Conservation (phyloP, 2,888 invertebrate species). For the Stenolophus ochropezus region DNA sequence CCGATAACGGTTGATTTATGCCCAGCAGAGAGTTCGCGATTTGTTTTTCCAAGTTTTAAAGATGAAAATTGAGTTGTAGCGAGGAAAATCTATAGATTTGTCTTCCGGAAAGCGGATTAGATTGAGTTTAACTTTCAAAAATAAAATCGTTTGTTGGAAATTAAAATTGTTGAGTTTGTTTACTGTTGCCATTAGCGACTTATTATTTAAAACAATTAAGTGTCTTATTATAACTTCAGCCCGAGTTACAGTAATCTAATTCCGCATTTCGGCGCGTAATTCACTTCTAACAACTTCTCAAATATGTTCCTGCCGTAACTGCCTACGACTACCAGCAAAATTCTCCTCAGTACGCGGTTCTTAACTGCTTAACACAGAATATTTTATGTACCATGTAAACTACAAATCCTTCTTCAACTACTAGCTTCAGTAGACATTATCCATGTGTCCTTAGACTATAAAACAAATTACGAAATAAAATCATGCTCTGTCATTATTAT, state of each 20-base stretch:
- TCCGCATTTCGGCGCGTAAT: not conserved
- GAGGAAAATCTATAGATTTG: conserved; percentile 32
- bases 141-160: not conserved
- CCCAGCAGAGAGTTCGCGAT: conserved; percentile 27
- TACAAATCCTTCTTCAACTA: too few species aligned
- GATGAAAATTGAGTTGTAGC: conserved; percentile 35
- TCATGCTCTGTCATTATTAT: too few species aligned
- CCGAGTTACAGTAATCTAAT: not conserved
- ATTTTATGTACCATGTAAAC: too few species aligned
- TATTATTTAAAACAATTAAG: not conserved
- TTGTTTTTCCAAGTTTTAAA: conserved; percentile 47
- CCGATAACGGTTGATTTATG: conserved; percentile 55
- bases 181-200: not conserved
- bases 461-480: too few species aligned
- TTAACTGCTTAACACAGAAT: too few species aligned
- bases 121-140: conserved; percentile 36
- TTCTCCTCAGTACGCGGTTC: too few species aligned
- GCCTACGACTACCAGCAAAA: too few species aligned
- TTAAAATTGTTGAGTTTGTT: conserved; percentile 6
- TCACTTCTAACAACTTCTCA: not conserved
- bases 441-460: too few species aligned
- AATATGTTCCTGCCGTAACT: too few species aligned
- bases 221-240: not conserved
- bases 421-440: too few species aligned
- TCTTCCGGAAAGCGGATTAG: conserved; percentile 31